Conservation (phyloP, 2,113 vertebrate genomes). For the Dinomys branickii region DNA sequence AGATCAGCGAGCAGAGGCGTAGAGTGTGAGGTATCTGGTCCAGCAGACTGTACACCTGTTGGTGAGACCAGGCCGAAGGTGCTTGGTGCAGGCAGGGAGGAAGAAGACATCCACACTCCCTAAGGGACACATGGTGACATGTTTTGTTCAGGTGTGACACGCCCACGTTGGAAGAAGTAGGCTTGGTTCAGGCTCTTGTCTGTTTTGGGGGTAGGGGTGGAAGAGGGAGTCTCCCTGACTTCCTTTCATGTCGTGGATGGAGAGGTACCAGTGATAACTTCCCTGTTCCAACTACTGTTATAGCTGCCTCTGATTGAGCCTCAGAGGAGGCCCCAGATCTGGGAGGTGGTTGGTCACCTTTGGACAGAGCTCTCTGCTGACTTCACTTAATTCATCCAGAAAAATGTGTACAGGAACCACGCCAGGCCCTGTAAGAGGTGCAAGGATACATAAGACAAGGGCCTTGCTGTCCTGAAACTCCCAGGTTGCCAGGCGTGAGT, state of each 20-base stretch:
- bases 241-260: background rate
- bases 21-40: constrained; percentile 73
- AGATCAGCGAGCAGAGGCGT: constrained; percentile 75
- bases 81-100: background rate
- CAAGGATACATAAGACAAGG: background rate
- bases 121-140: accelerated
- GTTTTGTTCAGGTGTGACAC: background rate
- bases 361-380: background rate
- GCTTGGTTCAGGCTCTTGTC: background rate
- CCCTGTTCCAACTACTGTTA: background rate
- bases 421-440: background rate
- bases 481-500: background rate
- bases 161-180: background rate
- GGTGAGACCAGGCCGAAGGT: background rate
- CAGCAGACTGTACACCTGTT: constrained; percentile 15
- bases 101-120: accelerated
- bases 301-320: background rate
- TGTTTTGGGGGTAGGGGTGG: background rate
- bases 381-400: background rate
- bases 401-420: background rate
- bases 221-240: background rate
- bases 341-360: background rate
- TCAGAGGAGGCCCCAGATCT: background rate
- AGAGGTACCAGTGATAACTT: background rate
- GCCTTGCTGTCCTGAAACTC: background rate